These are phyloP conservation scores for Tethya wilhelma DNA, from an alignment of 37 sponge, comb jelly and placozoan genomes.

Conservation along the genomic window DNA sequence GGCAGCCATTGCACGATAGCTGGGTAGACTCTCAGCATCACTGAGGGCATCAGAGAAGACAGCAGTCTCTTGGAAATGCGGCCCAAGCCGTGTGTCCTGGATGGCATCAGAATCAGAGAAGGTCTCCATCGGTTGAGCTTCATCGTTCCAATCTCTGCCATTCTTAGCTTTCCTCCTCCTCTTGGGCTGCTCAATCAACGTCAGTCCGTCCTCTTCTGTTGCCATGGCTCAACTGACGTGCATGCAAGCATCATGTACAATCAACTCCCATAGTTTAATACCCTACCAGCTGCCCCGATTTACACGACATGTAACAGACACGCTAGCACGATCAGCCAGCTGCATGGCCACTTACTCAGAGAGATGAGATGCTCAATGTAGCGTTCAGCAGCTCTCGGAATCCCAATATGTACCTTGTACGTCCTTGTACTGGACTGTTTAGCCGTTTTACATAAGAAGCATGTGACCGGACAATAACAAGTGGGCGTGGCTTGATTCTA, in stretches of 20 bases:
- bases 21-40: conserved; percentile 17
- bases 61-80: not conserved
- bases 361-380: too few relatives aligned
- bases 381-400: too few relatives aligned
- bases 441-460: too few relatives aligned
- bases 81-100: not conserved
- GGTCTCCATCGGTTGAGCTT: not conserved
- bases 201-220: not conserved
- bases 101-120: not conserved
- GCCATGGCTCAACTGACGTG: too few relatives aligned
- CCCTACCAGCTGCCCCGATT: not conserved
- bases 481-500: too few relatives aligned
- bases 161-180: not conserved
- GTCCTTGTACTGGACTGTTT: too few relatives aligned
- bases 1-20: conserved; percentile 10
- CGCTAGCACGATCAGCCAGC: not conserved
- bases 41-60: not conserved
- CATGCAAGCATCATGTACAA: too few relatives aligned
- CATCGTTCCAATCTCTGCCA: not conserved
- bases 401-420: too few relatives aligned
- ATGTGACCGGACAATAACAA: too few relatives aligned
- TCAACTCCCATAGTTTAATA: not conserved
- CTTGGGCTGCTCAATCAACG: not conserved
- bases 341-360: too few relatives aligned
- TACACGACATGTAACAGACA: not conserved